Conservation (phyloP, 30 jellyfish, hydroid and myxozoan genomes). For the Turritopsis dohrnii region DNA sequence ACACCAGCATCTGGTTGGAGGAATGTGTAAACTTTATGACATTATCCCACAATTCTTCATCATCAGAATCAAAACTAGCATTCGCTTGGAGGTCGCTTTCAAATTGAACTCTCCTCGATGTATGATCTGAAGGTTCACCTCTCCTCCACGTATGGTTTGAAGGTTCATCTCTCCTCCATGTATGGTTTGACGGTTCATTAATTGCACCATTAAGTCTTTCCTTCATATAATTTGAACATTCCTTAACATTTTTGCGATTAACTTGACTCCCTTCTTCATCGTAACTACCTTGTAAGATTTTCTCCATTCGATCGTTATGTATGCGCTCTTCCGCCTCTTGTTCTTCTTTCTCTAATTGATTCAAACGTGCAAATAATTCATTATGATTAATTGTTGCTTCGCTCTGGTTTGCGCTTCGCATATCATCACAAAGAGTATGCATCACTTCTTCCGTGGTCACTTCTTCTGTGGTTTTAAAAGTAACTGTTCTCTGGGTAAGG, state of each 20-base stretch:
- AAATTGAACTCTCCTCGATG: neutral
- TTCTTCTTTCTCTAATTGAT: conserved; percentile 71
- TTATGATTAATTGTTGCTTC: conserved; percentile 30
- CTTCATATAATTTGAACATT: neutral
- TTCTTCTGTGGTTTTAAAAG: neutral
- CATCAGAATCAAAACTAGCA: neutral
- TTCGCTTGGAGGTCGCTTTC: neutral
- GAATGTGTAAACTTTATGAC: conserved; percentile 5
- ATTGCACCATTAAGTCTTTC: neutral
- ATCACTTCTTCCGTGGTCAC: neutral
- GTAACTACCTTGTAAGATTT: neutral
- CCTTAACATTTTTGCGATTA: neutral
- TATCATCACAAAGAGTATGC: neutral
- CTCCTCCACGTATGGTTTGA: neutral
- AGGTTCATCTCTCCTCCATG: neutral
- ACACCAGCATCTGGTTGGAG: neutral
- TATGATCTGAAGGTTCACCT: neutral
- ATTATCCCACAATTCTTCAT: neutral
- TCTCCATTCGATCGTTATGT: conserved; percentile 14
- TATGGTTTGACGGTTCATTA: neutral
- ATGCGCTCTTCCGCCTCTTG: conserved; percentile 25
- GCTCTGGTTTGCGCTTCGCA: neutral
- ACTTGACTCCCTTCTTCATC: neutral
- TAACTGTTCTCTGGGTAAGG: conserved; percentile 25
- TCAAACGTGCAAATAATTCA: conserved; percentile 59